Conservation (phyloP, 2,113 vertebrate genomes). For the Eidolon helvum region DNA sequence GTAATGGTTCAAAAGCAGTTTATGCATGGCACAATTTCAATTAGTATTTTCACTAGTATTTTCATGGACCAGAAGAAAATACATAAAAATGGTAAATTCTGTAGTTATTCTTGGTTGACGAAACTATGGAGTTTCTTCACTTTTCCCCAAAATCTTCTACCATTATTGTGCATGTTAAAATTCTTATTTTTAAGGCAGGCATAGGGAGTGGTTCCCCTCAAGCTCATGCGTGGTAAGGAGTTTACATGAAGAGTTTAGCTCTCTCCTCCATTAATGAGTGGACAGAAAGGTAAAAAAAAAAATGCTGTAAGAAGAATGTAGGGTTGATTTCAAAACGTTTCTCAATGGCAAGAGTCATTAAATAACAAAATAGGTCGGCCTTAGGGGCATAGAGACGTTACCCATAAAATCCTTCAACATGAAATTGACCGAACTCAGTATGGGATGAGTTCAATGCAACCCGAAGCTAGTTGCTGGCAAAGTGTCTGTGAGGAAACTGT, state of each 20-base stretch:
- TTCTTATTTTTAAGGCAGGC: not conserved
- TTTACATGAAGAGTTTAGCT: not conserved
- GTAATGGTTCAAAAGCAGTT: not conserved
- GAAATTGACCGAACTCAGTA: not conserved
- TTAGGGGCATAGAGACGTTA: not conserved
- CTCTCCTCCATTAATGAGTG: not conserved
- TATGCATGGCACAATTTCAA: not conserved
- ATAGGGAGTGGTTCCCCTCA: not conserved
- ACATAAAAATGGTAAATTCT: not conserved
- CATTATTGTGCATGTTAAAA: not conserved
- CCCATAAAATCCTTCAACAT: not conserved
- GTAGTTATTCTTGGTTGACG: not conserved
- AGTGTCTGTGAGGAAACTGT: not conserved
- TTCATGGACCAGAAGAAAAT: not conserved
- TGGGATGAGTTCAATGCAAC: not conserved
- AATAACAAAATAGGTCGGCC: not conserved
- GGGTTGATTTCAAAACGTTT: not conserved
- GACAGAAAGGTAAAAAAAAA: not conserved
- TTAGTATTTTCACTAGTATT: not conserved
- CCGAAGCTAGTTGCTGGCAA: not conserved
- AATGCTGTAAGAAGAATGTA: not conserved
- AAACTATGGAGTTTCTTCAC: not conserved
- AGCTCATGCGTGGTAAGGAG: rapidly evolving
- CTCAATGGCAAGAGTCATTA: not conserved
- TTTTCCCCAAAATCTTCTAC: not conserved